Percentiles rank a stretch among this genome's conserved stretches.
Conservation (phyloP, 2,113 vertebrate genomes). For the Apteryx owenii region DNA sequence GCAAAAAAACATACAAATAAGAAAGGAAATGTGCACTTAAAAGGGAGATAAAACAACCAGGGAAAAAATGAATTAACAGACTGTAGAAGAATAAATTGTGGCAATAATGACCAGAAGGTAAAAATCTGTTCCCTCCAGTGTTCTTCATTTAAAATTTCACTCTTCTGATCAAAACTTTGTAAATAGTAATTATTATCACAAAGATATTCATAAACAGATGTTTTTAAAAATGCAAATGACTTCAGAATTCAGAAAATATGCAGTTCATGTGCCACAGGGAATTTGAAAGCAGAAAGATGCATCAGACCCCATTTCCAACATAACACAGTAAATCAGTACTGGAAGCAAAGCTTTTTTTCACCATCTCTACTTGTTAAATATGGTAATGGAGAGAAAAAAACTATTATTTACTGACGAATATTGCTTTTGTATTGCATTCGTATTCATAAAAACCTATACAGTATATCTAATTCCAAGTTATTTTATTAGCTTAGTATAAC, state of each 20-base stretch:
- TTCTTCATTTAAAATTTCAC: constrained; percentile 34
- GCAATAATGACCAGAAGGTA: constrained; percentile 27
- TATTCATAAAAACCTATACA: constrained; percentile 1
- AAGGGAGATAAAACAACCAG: background rate
- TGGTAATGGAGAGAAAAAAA: constrained; percentile 25
- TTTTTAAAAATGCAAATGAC: constrained; percentile 62
- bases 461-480: background rate
- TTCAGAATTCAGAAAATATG: constrained; percentile 32
- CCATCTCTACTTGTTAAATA: constrained; percentile 16
- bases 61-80: background rate
- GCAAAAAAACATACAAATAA: background rate
- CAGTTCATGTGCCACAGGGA: background rate
- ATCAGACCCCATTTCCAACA: constrained; percentile 5
- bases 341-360: background rate
- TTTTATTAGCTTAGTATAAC: background rate
- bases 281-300: constrained; percentile 55
- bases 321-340: background rate
- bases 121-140: constrained; percentile 30
- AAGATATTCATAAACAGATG: constrained; percentile 66
- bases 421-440: background rate
- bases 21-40: background rate
- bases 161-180: constrained; percentile 56
- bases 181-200: constrained; percentile 70
- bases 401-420: constrained; percentile 38
- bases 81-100: background rate